A percentile compares a stretch with the other conserved stretches of the same genome.
Conservation (phyloP, 2,888 invertebrate species). For the Oxystoma pomonae region DNA sequence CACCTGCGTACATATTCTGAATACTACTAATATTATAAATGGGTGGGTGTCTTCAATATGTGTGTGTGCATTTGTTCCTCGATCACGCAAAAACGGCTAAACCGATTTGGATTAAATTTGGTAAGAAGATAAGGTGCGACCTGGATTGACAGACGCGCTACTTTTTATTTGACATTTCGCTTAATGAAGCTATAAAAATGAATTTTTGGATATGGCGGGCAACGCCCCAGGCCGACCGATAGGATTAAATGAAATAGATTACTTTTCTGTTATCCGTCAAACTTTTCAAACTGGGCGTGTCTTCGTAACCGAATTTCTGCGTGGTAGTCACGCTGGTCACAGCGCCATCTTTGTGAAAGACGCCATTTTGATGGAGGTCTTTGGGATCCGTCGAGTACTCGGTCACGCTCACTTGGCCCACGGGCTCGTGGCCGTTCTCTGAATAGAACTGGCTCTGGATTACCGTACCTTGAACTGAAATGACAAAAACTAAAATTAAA, state of each 20-base stretch:
- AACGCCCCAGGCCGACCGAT: neutral
- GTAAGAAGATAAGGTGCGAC: too few species aligned
- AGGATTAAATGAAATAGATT: too few species aligned
- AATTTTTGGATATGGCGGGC: too few species aligned
- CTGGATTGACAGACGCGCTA: too few species aligned
- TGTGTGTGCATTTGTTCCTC: too few species aligned
- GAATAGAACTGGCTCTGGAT: constrained; percentile 65
- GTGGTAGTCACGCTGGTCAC: constrained; percentile 45
- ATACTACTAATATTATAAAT: too few species aligned
- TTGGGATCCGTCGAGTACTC: constrained; percentile 65
- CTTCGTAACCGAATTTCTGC: constrained; percentile 45
- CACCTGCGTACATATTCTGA: neutral
- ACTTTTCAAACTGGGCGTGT: constrained; percentile 39
- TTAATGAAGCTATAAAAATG: too few species aligned
- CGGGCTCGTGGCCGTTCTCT: constrained; percentile 65
- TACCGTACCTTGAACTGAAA: constrained; percentile 67
- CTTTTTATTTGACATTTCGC: too few species aligned
- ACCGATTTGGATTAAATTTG: too few species aligned
- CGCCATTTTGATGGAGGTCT: constrained; percentile 44
- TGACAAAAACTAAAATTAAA: too few species aligned
- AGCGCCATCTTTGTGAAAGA: constrained; percentile 32
- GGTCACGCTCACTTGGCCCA: constrained; percentile 65
- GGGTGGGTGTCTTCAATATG: too few species aligned
- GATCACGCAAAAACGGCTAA: too few species aligned
- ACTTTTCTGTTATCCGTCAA: constrained; percentile 35